These are phyloP conservation scores for Nyctibius grandis DNA, from an alignment of 2,797 vertebrate genomes.

Conservation along the genomic window DNA sequence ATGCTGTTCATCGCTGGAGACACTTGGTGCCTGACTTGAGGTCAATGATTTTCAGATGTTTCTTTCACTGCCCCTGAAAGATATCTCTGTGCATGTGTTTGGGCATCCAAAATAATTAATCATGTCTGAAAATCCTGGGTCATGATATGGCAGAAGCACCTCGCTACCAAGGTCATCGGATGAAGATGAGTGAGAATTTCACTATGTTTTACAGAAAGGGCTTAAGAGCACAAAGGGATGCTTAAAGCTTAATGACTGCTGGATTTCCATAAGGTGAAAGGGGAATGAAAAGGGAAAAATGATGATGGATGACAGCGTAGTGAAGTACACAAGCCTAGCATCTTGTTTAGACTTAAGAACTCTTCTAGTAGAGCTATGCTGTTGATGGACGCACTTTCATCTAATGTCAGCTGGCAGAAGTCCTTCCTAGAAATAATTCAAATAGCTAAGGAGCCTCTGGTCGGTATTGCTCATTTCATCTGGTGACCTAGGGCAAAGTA, in stretches of 20 bases:
- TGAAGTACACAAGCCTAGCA: not conserved
- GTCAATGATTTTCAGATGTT: not conserved
- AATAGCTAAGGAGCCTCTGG: conserved; percentile 6
- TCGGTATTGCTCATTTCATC: conserved; percentile 2
- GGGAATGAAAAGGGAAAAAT: not conserved
- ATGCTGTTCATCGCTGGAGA: not conserved
- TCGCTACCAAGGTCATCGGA: not conserved
- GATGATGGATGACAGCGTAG: not conserved
- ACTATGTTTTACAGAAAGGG: not conserved
- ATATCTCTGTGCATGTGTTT: not conserved
- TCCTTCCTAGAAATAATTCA: not conserved
- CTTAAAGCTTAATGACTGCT: not conserved
- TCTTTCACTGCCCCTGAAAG: not conserved
- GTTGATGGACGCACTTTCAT: not conserved
- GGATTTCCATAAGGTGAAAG: not conserved
- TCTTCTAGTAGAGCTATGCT: not conserved
- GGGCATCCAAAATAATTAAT: not conserved
- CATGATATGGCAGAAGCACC: not conserved
- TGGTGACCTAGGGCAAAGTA: not conserved
- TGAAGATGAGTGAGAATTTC: not conserved
- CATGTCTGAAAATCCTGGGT: not conserved
- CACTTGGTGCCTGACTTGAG: not conserved
- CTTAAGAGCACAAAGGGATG: not conserved
- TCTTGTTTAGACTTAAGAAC: not conserved
- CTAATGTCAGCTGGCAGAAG: not conserved